Conservation (phyloP, 2,797 vertebrate genomes). For the Paguma larvata region DNA sequence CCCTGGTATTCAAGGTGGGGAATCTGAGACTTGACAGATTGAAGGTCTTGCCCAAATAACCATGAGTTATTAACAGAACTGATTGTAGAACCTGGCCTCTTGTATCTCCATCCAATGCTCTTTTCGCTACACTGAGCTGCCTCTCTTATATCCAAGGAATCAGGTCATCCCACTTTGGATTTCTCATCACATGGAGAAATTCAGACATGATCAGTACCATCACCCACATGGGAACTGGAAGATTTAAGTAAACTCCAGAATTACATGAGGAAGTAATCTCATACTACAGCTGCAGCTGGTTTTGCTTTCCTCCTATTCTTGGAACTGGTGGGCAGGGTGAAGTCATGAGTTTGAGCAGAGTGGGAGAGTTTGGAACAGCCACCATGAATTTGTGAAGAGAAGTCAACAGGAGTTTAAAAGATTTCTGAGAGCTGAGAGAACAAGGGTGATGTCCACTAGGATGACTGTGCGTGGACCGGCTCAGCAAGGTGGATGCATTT, state of each 20-base stretch:
- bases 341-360: neutral
- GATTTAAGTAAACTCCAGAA: conserved; percentile 25
- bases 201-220: neutral
- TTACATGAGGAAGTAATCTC: conserved; percentile 22
- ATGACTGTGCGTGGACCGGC: neutral
- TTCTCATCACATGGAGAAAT: neutral
- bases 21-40: neutral
- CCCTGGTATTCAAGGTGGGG: neutral
- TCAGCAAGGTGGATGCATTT: neutral
- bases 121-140: neutral
- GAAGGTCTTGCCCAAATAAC: neutral
- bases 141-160: neutral
- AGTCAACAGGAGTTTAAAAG: neutral
- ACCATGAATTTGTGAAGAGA: neutral
- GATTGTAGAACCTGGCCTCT: neutral
- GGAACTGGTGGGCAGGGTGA: neutral
- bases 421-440: neutral
- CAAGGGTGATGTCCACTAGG: neutral
- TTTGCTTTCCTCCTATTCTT: conserved; percentile 12
- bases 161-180: neutral
- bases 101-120: neutral
- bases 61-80: neutral
- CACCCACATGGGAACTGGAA: neutral
- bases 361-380: conserved; percentile 6
- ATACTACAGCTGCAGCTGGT: neutral